Conservation (phyloP, 2,113 vertebrate species). For the Oreochromis niloticus region DNA sequence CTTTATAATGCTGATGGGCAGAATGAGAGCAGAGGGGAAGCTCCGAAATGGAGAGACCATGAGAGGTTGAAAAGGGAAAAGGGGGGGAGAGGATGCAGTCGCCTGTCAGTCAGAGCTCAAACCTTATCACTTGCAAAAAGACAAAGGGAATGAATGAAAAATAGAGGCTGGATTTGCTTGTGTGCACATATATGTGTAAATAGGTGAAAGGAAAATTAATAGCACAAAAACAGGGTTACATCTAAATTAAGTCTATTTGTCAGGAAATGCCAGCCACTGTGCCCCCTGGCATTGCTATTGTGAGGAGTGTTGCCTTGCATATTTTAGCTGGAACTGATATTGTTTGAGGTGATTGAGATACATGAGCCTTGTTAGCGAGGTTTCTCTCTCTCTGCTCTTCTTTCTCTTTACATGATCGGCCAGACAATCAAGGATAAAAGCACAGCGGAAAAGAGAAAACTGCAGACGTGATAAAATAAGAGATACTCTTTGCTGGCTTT, state of each 20-base stretch:
- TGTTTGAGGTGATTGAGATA: conserved; percentile 34
- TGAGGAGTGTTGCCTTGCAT: conserved; percentile 1
- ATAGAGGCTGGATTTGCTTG: not conserved
- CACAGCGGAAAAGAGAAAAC: conserved; percentile 6
- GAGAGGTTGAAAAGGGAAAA: conserved; percentile 11
- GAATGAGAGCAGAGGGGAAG: conserved; percentile 60
- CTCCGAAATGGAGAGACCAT: conserved; percentile 39
- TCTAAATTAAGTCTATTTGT: conserved; percentile 51
- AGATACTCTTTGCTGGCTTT: conserved; percentile 16
- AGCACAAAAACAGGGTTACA: conserved; percentile 17
- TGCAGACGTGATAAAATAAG: not conserved
- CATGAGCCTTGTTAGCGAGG: conserved; percentile 29
- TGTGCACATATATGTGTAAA: not conserved
- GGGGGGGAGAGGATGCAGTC: conserved; percentile 2
- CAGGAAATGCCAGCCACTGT: conserved; percentile 37
- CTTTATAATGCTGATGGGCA: conserved; percentile 68
- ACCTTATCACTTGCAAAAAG: conserved; percentile 38
- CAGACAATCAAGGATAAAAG: not conserved
- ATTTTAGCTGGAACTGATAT: conserved; percentile 37
- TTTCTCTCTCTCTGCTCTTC: not conserved
- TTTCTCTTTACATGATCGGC: conserved; percentile 4
- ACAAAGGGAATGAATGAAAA: not conserved
- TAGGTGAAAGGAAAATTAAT: conserved; percentile 28
- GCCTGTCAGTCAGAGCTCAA: conserved; percentile 37
- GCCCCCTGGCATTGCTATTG: conserved; percentile 20